Base-by-base conservation (phyloP, 2,113 vertebrate species). In the Heloderma charlesbogerti region DNA sequence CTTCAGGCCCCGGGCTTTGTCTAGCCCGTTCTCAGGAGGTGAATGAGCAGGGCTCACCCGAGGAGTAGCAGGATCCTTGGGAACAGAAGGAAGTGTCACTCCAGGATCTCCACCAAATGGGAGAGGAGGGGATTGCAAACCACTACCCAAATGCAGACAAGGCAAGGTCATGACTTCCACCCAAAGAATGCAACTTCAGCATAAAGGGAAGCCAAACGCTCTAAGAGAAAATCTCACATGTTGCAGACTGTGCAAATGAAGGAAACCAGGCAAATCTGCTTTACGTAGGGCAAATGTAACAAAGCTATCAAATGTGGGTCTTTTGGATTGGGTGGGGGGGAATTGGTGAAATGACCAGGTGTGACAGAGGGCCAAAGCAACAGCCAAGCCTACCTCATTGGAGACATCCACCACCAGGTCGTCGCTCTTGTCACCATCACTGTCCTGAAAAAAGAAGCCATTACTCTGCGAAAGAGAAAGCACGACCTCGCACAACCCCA, bases 381-480 rank as follows among this genome's bases (percentile, higher is more conserved):
- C 60, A 1, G 40, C 51, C 20, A 40, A 3, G 31, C 96, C 96
- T 95, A 99, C 99, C 98, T 99, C 99, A 0, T 99, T 99, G 92
- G 99, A 99, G 83, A 99, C 99, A 0, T 99, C 99, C 20, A 99
- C 99, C 92, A 99, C 99, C 91, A 99, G 94, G 94, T 99, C 99
- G 0, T 99, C 99, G 22, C 99, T 99, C 95, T 99, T 99, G 97
- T 99, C 99, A 13, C 99, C 99, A 0, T 99, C 99, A 25, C 99
- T 99, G 97, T 99, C 99, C 99, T 99, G 96, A 75, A 92, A 95
- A 0, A 4, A 6, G 89, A 3, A 45, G 13, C 72, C 5, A 13
- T 29, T 3, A 15, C 45, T 51, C 34, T 18, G 43, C 20, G 77
- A 25, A 37, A 66, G 45, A 37, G 22, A 27, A 25, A 80, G 60